phyloP scores from a whole-genome alignment of 2,888 invertebrate species.

The Conchocele bisecta region DNA sequence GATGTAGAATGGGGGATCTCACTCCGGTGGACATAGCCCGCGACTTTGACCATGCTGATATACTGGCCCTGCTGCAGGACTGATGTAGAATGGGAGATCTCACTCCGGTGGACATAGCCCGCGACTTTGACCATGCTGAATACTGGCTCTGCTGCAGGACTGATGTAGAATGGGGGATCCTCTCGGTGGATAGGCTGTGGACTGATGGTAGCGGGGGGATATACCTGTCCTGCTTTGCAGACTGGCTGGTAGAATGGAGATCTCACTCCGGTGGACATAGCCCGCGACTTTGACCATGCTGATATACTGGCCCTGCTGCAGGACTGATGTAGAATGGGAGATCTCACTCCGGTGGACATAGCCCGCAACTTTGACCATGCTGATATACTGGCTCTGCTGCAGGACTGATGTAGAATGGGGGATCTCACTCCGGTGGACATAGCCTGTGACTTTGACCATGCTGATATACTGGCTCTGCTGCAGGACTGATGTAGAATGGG shows the following conservation, averaged over 20 bases:
- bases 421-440: constrained; percentile 72
- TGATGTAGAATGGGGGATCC: too few species aligned
- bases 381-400: constrained; percentile 65
- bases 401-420: too few species aligned
- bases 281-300: constrained; percentile 76
- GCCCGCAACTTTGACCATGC: constrained; percentile 78
- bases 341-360: constrained; percentile 71
- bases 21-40: constrained; percentile 75
- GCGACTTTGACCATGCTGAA: too few species aligned
- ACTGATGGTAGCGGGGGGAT: too few species aligned
- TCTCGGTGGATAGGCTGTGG: too few species aligned
- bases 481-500: too few species aligned
- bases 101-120: too few species aligned
- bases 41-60: constrained; percentile 76
- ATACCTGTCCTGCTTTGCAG: too few species aligned
- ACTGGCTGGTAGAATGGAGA: constrained; percentile 80
- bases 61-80: constrained; percentile 61
- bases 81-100: too few species aligned
- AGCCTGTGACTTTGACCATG: constrained; percentile 78
- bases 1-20: constrained; percentile 79
- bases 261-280: constrained; percentile 73
- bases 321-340: too few species aligned
- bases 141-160: too few species aligned
- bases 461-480: constrained; percentile 66
- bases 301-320: constrained; percentile 66